Evolutionary conservation across 2,113 vertebrate species (phyloP).

Genomic region (Sinocyclocheilus grahami): DNA sequence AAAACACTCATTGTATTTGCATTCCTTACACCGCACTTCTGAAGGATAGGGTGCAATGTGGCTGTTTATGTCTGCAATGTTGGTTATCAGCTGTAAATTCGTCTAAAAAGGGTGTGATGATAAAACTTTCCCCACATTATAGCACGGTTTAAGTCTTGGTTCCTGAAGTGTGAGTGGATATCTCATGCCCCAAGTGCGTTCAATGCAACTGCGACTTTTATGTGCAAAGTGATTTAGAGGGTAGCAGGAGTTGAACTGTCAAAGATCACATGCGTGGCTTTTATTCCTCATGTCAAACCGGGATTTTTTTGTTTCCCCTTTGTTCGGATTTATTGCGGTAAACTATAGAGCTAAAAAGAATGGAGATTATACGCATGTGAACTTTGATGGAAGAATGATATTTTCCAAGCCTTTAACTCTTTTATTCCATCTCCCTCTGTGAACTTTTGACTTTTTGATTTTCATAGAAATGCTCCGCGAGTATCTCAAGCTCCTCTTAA

Average conservation of each 20-base stretch:
- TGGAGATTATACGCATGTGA: conserved; percentile 69
- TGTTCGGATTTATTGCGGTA: conserved; percentile 72
- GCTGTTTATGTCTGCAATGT: conserved; percentile 9
- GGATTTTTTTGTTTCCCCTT: conserved; percentile 67
- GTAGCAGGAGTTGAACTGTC: conserved; percentile 43
- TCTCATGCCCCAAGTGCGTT: conserved; percentile 26
- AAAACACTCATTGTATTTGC: conserved; percentile 49
- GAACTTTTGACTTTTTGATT: conserved; percentile 31
- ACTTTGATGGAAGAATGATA: conserved; percentile 61
- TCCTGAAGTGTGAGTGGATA: conserved; percentile 13
- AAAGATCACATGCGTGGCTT: conserved; percentile 42
- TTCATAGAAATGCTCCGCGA: conserved; percentile 17
- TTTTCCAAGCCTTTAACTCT: conserved; percentile 63
- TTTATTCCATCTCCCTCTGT: conserved; percentile 43
- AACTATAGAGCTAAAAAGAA: conserved; percentile 67
- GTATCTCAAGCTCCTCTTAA: neutral
- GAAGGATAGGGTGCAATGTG: conserved; percentile 11
- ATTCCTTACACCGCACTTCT: conserved; percentile 44
- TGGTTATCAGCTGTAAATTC: conserved; percentile 3
- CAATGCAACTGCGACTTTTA: conserved; percentile 30
- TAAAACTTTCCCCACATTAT: conserved; percentile 8
- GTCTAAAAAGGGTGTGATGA: conserved; percentile 18
- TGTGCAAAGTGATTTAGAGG: conserved; percentile 48
- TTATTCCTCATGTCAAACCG: conserved; percentile 65
- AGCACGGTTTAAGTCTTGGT: conserved; percentile 16